These are phyloP conservation scores for human (Homo sapiens) DNA, from an alignment of 2,113 vertebrate species.

Conservation along the genomic window DNA sequence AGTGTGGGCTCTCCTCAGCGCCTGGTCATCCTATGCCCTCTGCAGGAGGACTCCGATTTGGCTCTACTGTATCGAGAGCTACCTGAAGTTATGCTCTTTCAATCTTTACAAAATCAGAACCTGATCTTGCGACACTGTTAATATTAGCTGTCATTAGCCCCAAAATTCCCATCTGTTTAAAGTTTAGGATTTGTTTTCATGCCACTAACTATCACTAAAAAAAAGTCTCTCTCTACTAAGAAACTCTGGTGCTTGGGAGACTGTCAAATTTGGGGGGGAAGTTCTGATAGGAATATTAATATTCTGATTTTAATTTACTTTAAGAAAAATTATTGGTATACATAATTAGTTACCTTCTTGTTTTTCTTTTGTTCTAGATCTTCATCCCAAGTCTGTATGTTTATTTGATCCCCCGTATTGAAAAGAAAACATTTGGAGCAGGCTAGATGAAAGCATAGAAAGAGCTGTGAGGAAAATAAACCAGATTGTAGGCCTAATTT, in stretches of 20 bases:
- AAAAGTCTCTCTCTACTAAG: not conserved
- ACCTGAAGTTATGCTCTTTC: not conserved
- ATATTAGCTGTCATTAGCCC: not conserved
- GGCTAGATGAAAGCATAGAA: not conserved
- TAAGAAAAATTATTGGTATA: not conserved
- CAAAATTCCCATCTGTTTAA: not conserved
- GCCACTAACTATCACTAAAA: not conserved
- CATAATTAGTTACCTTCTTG: not conserved
- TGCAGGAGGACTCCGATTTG: constrained; percentile 25
- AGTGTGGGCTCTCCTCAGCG: rapidly evolving
- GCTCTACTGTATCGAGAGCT: not conserved
- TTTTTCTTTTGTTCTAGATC: not conserved
- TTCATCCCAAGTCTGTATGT: not conserved
- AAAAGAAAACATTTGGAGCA: not conserved
- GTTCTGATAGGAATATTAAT: not conserved
- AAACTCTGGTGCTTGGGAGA: not conserved
- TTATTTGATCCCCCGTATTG: not conserved
- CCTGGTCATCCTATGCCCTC: constrained; percentile 43
- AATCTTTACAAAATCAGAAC: not conserved
- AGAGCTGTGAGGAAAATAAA: not conserved
- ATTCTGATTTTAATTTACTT: constrained; percentile 16
- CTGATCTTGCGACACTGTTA: not conserved
- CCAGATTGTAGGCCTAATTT: not conserved
- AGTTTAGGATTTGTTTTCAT: not conserved
- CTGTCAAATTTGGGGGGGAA: not conserved